Conservation (phyloP, 2,888 invertebrate genomes). For the Latrodectus elegans region DNA sequence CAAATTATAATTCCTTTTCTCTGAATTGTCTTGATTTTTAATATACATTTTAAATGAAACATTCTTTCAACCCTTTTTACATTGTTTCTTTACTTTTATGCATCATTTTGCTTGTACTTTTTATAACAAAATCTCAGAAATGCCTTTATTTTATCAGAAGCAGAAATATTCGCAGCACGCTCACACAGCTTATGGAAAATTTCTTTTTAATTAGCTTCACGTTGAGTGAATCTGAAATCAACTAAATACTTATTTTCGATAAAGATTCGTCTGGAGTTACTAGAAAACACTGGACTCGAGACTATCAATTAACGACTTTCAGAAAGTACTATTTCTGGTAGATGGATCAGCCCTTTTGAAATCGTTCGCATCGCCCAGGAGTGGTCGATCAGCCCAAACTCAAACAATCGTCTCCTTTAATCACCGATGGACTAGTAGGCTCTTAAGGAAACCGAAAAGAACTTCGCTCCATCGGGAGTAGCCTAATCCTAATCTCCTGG, state of each 20-base stretch:
- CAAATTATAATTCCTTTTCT: too few species aligned
- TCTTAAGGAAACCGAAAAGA: background rate
- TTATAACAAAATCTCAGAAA: too few species aligned
- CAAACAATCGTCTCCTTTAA: slow-evolving; percentile 5
- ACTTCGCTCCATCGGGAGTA: background rate
- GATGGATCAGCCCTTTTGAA: slow-evolving; percentile 1
- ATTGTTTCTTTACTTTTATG: too few species aligned
- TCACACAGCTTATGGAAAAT: too few species aligned
- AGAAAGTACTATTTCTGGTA: slow-evolving; percentile 48
- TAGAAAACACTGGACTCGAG: slow-evolving; percentile 16
- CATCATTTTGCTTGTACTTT: too few species aligned
- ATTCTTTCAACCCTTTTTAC: too few species aligned
- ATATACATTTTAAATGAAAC: too few species aligned
- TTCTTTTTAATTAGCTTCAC: too few species aligned
- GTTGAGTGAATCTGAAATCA: too few species aligned
- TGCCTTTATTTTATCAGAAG: too few species aligned
- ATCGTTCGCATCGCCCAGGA: slow-evolving; percentile 15
- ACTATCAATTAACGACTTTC: slow-evolving; percentile 52
- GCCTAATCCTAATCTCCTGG: background rate
- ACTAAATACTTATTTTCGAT: background rate
- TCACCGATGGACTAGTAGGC: background rate
- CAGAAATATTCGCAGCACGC: too few species aligned
- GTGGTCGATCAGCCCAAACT: background rate
- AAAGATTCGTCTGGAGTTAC: background rate
- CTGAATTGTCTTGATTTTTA: too few species aligned